phyloP scores from a whole-genome alignment of 1,140 invertebrate species.

The Drosophila aff. region DNA sequence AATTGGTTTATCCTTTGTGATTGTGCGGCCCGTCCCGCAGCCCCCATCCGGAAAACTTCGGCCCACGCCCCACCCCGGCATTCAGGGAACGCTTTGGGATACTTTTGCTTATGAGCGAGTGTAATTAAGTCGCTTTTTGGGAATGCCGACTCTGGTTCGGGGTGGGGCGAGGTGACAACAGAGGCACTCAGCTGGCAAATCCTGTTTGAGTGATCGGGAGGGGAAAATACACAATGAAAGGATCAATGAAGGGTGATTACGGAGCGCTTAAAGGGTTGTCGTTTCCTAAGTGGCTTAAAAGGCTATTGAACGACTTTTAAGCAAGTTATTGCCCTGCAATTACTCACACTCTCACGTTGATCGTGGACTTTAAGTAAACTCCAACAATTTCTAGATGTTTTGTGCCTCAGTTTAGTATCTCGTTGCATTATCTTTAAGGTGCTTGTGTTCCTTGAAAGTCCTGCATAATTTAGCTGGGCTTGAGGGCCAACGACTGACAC shows the following conservation, averaged over 20 bases:
- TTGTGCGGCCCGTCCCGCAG: conserved; percentile 32
- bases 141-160: conserved; percentile 7
- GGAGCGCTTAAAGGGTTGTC: conserved; percentile 17
- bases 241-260: conserved; percentile 35
- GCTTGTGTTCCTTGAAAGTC: background rate
- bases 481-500: conserved; percentile 23
- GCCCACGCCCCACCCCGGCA: background rate
- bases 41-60: conserved; percentile 1
- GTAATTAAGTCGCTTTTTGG: conserved; percentile 76
- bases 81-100: conserved; percentile 36
- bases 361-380: background rate
- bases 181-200: conserved; percentile 33
- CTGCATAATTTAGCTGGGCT: conserved; percentile 22
- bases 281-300: conserved; percentile 22
- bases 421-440: conserved; percentile 1
- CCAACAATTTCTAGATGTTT: too few species aligned
- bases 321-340: conserved; percentile 15
- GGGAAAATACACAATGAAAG: conserved; percentile 13
- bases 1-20: conserved; percentile 78
- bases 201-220: conserved; percentile 17
- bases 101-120: conserved; percentile 59
- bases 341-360: background rate
- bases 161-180: conserved; percentile 12
- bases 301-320: conserved; percentile 2
- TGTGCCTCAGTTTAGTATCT: background rate